These are phyloP conservation scores for Dione juno DNA, from an alignment of 2,888 invertebrate species.

Conservation along the genomic window DNA sequence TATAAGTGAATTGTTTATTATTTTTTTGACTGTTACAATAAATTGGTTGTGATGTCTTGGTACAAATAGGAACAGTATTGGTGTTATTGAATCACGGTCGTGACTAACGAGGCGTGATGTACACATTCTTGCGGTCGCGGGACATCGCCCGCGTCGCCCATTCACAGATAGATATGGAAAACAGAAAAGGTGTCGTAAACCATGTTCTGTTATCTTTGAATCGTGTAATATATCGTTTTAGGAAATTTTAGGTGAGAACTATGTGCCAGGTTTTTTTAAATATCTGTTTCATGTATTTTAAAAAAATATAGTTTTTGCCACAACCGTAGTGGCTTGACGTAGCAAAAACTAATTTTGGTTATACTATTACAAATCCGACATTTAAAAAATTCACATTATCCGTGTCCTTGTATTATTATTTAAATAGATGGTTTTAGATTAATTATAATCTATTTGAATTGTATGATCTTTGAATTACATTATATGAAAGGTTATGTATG, in stretches of 20 bases:
- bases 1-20: too few species aligned
- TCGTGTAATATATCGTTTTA: neutral
- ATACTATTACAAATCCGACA: too few species aligned
- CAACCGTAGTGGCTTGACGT: too few species aligned
- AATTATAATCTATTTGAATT: too few species aligned
- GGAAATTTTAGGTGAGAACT: neutral
- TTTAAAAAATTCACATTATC: too few species aligned
- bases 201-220: slow-evolving; percentile 21
- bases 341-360: too few species aligned
- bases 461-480: too few species aligned
- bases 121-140: slow-evolving; percentile 65
- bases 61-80: slow-evolving; percentile 40
- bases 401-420: too few species aligned
- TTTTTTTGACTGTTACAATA: too few species aligned
- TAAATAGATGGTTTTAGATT: too few species aligned
- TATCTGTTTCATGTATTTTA: neutral
- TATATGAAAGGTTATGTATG: too few species aligned
- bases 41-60: neutral
- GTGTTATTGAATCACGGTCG: slow-evolving; percentile 64
- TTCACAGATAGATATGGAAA: slow-evolving; percentile 29
- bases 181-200: slow-evolving; percentile 16
- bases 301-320: too few species aligned
- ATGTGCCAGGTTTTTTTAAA: neutral
- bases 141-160: slow-evolving; percentile 39
- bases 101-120: slow-evolving; percentile 67